phyloP scores from a whole-genome alignment of 2,888 invertebrate genomes.

The Scaptomyza cyrtandrae region DNA sequence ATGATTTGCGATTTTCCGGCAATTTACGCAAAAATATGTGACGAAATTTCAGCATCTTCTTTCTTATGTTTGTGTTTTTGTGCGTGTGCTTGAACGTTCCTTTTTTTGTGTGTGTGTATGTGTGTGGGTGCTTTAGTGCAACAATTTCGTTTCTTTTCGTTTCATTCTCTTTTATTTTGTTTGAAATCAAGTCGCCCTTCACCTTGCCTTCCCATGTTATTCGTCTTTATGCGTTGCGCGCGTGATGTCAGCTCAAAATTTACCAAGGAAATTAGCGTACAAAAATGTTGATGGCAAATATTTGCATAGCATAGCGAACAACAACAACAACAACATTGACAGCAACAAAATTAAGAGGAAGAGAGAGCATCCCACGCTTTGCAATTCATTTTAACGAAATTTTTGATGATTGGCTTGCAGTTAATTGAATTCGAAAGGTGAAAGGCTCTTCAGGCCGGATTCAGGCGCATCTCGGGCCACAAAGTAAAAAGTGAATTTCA shows the following conservation, averaged over 20 bases:
- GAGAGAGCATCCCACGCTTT: constrained; percentile 70
- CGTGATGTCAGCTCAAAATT: constrained; percentile 75
- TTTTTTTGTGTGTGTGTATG: constrained; percentile 6
- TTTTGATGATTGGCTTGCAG: constrained; percentile 76
- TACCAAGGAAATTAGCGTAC: constrained; percentile 77
- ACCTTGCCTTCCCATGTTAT: not conserved
- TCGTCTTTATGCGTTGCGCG: constrained; percentile 72
- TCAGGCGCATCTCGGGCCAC: constrained; percentile 9
- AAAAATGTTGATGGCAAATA: constrained; percentile 79
- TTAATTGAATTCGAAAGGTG: constrained; percentile 80
- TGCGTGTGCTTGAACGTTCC: not conserved
- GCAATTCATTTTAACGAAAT: constrained; percentile 72
- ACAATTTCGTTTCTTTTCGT: constrained; percentile 64
- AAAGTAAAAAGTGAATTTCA: constrained; percentile 35
- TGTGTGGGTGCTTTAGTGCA: constrained; percentile 53
- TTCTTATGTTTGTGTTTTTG: not conserved
- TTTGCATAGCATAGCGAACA: constrained; percentile 52
- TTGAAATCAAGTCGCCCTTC: constrained; percentile 40
- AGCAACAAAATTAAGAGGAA: constrained; percentile 7
- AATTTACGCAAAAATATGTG: constrained; percentile 82
- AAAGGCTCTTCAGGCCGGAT: constrained; percentile 54
- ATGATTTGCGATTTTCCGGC: constrained; percentile 82
- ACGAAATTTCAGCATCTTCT: constrained; percentile 68
- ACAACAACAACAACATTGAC: constrained; percentile 15
- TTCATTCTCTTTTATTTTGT: constrained; percentile 38